Base-by-base conservation (phyloP, 2,797 vertebrate genomes). In the Enteromius trimaculatus region DNA sequence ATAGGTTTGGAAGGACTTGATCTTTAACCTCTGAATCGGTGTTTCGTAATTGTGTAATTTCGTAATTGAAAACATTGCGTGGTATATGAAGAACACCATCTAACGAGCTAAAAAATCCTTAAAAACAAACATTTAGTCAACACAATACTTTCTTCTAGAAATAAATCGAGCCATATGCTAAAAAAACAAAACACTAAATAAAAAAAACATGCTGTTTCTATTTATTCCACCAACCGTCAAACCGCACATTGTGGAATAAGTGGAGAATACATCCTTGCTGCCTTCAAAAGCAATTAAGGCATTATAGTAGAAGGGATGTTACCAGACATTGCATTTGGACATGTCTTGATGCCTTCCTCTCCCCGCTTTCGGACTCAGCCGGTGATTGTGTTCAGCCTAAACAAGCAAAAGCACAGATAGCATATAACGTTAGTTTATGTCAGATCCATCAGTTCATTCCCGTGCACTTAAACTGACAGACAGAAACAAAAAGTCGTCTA, bases 401-500 rank as follows among this genome's bases (percentile, higher is more conserved):
- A 76, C 80, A 53, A 66, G 71, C 26, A 29, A 64, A 78, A 71
- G 76, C 53, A 62, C 17, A 34, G 42, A 71, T 37, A n/a, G 55
- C 47, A 29, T 68, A 76, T 66, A 42, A 42, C 39, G 39, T 42
- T 42, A 78, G 49, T 34, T 60, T 23, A 68, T 47, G 74, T 14
- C 65, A 83, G 75, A 83, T 83, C 75, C 82, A 71, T 83, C 75
- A 58, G 51, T 77, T 77, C 4, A 71, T 83, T 78, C 65, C 29
- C 34, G 26, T 29, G 11, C 53, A 37, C 65, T 79, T 83, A 62
- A 71, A 70, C 37, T 71, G 82, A 83, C 82, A 83, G 82, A 83
- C 75, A 37, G 42, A 78, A 78, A 79, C 66, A 78, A 78, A 83
- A 71, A 78, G 66, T 34, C n/a, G 16, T 78, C 65, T 78, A 60